Conservation (phyloP, 2,797 vertebrate genomes). For the Sebastes cheni region DNA sequence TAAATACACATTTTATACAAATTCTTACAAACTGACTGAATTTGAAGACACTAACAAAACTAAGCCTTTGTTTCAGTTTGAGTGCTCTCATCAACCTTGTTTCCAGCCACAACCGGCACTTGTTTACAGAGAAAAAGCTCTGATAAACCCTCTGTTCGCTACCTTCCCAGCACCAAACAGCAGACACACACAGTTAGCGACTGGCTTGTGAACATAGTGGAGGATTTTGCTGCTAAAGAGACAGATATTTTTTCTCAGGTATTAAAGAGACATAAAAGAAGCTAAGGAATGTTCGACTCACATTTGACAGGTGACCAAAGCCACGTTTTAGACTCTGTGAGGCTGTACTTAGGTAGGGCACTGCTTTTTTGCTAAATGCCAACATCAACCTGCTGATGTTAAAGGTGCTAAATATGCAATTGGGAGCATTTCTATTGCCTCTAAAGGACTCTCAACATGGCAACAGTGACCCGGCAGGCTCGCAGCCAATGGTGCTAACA, state of each 20-base stretch:
- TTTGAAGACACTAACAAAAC: not conserved
- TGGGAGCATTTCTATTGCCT: too few species aligned
- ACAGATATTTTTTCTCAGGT: not conserved
- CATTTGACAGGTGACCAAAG: not conserved
- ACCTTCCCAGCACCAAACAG: not conserved
- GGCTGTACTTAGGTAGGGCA: not conserved
- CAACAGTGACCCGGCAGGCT: too few species aligned
- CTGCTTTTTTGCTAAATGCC: not conserved
- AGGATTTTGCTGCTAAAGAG: not conserved
- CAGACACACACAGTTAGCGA: not conserved
- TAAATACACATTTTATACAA: constrained; percentile 1
- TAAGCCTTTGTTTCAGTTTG: not conserved
- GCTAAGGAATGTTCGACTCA: not conserved
- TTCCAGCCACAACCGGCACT: not conserved
- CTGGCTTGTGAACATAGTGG: not conserved
- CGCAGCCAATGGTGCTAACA: too few species aligned
- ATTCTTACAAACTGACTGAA: not conserved
- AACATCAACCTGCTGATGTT: too few species aligned
- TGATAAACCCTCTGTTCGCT: not conserved
- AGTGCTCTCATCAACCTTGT: not conserved
- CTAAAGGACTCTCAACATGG: too few species aligned
- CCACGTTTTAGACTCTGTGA: not conserved
- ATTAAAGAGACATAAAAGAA: not conserved
- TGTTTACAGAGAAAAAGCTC: not conserved
- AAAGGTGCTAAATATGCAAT: too few species aligned